These are phyloP conservation scores for Spilogale gracilis DNA, from an alignment of 2,113 vertebrate species.

Conservation along the genomic window DNA sequence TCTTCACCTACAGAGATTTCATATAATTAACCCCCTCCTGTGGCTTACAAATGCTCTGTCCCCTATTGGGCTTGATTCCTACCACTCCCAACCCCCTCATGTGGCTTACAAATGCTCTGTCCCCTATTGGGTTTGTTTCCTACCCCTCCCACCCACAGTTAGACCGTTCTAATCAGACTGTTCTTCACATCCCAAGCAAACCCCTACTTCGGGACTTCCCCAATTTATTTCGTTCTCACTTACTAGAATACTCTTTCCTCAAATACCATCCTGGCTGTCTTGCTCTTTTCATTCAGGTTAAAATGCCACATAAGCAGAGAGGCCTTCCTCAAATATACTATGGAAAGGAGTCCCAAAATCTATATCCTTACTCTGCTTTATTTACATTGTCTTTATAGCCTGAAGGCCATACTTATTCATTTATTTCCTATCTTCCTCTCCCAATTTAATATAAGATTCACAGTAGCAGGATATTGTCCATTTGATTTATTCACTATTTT, in stretches of 20 bases:
- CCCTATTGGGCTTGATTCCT: background rate
- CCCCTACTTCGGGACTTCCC: background rate
- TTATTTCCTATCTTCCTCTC: background rate
- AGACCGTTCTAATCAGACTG: background rate
- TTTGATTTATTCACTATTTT: slow-evolving; percentile 21
- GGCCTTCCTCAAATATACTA: background rate
- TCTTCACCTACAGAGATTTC: background rate
- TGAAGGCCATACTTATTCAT: background rate
- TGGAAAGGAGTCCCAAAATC: background rate
- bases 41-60: background rate
- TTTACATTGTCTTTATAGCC: background rate
- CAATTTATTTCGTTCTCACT: background rate
- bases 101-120: background rate
- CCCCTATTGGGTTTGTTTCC: background rate
- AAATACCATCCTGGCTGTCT: background rate
- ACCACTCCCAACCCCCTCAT: background rate
- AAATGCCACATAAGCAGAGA: background rate
- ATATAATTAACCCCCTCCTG: background rate
- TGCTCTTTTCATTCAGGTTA: background rate
- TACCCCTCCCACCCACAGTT: background rate
- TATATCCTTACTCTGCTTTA: background rate
- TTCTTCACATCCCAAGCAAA: background rate
- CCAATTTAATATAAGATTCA: background rate
- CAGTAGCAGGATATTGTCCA: background rate
- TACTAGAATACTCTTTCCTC: background rate